These are phyloP conservation scores for Leptinotarsa lineolata DNA, from an alignment of 1,140 invertebrate species.

Conservation along the genomic window DNA sequence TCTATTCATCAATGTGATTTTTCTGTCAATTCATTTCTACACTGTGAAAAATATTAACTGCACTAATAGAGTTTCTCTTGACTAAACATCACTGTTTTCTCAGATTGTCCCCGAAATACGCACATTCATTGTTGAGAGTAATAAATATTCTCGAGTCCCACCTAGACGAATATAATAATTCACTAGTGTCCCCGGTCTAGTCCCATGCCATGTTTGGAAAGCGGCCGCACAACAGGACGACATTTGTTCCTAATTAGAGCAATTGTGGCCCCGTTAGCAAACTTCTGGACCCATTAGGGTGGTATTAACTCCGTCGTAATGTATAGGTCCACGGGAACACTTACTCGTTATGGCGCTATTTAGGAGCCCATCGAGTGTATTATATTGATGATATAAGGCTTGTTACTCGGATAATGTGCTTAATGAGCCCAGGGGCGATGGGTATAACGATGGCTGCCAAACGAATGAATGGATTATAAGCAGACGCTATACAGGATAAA, in stretches of 20 bases:
- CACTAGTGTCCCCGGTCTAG: background rate
- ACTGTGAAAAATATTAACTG: too few relatives aligned
- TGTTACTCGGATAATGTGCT: constrained; percentile 11
- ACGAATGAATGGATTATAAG: too few relatives aligned
- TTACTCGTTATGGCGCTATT: constrained; percentile 33
- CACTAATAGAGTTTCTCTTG: too few relatives aligned
- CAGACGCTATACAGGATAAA: too few relatives aligned
- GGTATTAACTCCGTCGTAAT: constrained; percentile 33
- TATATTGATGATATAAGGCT: constrained; percentile 23
- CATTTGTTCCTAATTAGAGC: constrained; percentile 48
- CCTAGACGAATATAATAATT: too few relatives aligned
- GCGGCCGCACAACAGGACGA: constrained; percentile 30
- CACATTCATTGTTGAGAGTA: too few relatives aligned
- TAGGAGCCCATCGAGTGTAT: constrained; percentile 18
- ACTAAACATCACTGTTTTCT: too few relatives aligned
- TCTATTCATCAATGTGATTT: too few relatives aligned
- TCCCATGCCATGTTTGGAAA: background rate
- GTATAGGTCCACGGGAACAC: constrained; percentile 15
- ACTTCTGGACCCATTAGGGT: constrained; percentile 38
- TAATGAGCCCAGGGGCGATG: constrained; percentile 10
- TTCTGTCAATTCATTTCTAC: too few relatives aligned
- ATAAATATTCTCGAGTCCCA: too few relatives aligned
- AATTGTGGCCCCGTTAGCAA: constrained; percentile 41
- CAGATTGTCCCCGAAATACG: too few relatives aligned
- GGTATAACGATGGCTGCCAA: background rate